Conservation (phyloP, 2,797 vertebrate genomes). For the Taenioides sp. region DNA sequence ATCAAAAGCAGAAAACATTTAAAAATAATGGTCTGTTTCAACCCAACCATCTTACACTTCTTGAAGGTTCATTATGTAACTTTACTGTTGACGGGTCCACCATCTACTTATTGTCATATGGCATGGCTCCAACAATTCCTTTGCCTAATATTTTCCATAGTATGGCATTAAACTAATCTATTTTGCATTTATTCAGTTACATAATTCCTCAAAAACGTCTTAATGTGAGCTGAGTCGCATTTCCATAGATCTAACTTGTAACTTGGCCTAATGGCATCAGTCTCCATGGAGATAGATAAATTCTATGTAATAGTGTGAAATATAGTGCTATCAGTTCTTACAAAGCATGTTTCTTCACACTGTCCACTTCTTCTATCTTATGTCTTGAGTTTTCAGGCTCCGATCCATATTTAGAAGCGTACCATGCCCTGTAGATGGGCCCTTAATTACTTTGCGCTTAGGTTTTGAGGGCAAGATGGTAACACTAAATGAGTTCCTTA, state of each 20-base stretch:
- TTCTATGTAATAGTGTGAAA: not conserved
- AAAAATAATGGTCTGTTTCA: not conserved
- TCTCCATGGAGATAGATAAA: not conserved
- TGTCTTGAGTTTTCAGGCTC: slow-evolving; percentile 29
- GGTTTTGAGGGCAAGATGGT: slow-evolving; percentile 38
- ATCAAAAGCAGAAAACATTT: not conserved
- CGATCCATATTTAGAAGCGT: slow-evolving; percentile 57
- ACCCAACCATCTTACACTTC: not conserved
- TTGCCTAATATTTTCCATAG: not conserved
- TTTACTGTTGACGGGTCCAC: not conserved
- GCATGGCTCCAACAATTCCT: not conserved
- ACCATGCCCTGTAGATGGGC: slow-evolving; percentile 37
- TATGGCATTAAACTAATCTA: not conserved
- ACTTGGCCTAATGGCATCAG: not conserved
- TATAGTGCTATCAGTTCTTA: slow-evolving; percentile 1
- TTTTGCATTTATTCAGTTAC: not conserved
- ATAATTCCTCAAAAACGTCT: not conserved
- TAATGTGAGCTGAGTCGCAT: not conserved
- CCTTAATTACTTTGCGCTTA: slow-evolving; percentile 47
- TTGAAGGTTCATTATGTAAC: not conserved
- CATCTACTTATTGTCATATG: not conserved
- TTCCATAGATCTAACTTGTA: not conserved
- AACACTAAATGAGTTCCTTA: slow-evolving; percentile 24
- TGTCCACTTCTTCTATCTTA: slow-evolving; percentile 22
- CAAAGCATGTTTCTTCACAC: not conserved